Percentiles rank a stretch among this genome's conserved stretches.
Evolutionary conservation across 2,797 vertebrate genomes (phyloP).

Genomic region (Anisognathus igniventris): DNA sequence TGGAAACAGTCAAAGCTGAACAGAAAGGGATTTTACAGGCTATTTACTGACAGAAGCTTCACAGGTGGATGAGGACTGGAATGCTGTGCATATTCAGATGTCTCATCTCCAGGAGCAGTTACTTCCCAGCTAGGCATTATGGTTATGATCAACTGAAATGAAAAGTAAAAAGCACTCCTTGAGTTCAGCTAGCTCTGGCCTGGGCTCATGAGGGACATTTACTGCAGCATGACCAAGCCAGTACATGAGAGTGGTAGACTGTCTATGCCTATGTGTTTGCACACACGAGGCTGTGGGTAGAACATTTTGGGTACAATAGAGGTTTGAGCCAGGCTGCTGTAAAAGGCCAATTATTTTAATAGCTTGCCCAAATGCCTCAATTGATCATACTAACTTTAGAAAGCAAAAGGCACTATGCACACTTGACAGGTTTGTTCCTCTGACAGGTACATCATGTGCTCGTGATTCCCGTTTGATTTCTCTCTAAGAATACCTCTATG

Average conservation of each 20-base stretch:
- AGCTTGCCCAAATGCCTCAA: background rate
- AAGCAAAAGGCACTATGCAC: background rate
- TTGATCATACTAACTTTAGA: slow-evolving; percentile 4
- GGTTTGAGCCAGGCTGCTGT: background rate
- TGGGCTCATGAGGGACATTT: background rate
- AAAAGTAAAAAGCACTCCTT: background rate
- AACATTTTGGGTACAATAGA: background rate
- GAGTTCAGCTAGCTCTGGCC: background rate
- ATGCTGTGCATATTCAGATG: background rate
- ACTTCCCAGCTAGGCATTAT: background rate
- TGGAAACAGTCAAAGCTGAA: background rate
- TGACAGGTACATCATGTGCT: slow-evolving; percentile 28
- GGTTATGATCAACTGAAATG: background rate
- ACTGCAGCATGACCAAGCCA: background rate
- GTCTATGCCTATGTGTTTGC: background rate
- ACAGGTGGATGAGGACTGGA: background rate
- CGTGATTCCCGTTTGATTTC: slow-evolving; percentile 7
- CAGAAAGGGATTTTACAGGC: background rate
- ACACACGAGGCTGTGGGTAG: background rate
- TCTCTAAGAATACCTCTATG: slow-evolving; percentile 8
- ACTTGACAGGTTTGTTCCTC: slow-evolving; percentile 25
- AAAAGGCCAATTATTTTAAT: background rate
- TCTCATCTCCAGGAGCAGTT: background rate
- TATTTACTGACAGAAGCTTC: background rate
- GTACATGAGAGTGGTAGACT: rapidly evolving